Evolutionary conservation across 2,113 vertebrate genomes (phyloP).

Genomic region (Lycocorax pyrrhopterus): DNA sequence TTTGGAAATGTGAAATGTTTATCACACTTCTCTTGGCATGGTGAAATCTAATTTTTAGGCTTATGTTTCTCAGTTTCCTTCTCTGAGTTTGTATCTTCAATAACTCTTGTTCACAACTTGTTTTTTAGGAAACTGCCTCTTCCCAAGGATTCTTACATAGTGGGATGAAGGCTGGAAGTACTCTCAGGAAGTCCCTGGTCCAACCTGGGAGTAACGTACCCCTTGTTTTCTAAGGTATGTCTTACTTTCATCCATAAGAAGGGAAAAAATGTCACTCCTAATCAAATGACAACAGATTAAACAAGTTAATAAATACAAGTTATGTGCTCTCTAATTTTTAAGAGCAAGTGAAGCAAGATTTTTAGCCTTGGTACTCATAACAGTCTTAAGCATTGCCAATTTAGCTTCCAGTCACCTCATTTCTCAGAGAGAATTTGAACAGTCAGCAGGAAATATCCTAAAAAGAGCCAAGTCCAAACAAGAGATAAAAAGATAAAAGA

Average conservation of each 20-base stretch:
- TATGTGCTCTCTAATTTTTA: not conserved
- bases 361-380: not conserved
- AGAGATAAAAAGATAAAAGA: not conserved
- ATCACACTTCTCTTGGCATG: not conserved
- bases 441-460: not conserved
- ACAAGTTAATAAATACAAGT: not conserved
- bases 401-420: not conserved
- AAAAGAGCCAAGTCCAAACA: not conserved
- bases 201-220: accelerated
- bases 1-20: not conserved
- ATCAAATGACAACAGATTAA: not conserved
- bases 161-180: not conserved
- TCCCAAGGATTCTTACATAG: not conserved
- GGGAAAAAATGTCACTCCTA: not conserved
- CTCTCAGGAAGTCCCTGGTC: not conserved
- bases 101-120: not conserved
- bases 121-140: not conserved
- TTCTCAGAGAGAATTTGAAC: not conserved
- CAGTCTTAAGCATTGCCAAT: not conserved
- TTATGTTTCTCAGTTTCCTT: not conserved
- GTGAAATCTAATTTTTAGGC: not conserved
- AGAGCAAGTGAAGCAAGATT: not conserved
- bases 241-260: not conserved
- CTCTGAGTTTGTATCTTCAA: not conserved
- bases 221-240: not conserved